phyloP scores from a whole-genome alignment of 2,888 invertebrate species.

The Thumatha senex region DNA sequence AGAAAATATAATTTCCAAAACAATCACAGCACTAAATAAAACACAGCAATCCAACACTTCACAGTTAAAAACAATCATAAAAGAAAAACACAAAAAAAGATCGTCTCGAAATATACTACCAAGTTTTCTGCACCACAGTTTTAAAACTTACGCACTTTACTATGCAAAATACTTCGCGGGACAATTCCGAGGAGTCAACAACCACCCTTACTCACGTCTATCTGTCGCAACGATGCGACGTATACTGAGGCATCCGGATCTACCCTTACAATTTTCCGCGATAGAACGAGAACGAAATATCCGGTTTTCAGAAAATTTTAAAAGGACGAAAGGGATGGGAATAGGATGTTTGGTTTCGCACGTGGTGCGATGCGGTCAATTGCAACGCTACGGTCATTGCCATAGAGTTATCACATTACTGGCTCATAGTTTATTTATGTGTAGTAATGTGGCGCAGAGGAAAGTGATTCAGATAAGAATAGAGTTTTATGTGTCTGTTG shows the following conservation, averaged over 20 bases:
- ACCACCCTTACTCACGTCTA: constrained; percentile 40
- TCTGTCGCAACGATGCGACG: constrained; percentile 60
- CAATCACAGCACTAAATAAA: constrained; percentile 31
- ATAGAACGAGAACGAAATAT: constrained; percentile 49
- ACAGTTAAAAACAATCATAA: constrained; percentile 19
- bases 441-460: background rate
- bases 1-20: constrained; percentile 9
- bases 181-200: constrained; percentile 37
- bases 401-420: constrained; percentile 64
- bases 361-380: constrained; percentile 78
- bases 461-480: too few relatives aligned
- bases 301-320: constrained; percentile 40
- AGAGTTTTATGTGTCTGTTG: too few relatives aligned
- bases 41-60: constrained; percentile 25
- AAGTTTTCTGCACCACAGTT: constrained; percentile 32
- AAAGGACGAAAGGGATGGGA: constrained; percentile 49
- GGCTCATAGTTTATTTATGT: constrained; percentile 38
- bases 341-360: constrained; percentile 59
- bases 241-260: constrained; percentile 66
- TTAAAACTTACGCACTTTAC: constrained; percentile 47
- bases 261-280: constrained; percentile 70
- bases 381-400: constrained; percentile 80
- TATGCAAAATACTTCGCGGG: constrained; percentile 41
- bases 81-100: constrained; percentile 14
- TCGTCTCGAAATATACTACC: constrained; percentile 2